Evolutionary conservation across 2,113 vertebrate species (phyloP).

Genomic region (Pangasianodon hypophthalmus): DNA sequence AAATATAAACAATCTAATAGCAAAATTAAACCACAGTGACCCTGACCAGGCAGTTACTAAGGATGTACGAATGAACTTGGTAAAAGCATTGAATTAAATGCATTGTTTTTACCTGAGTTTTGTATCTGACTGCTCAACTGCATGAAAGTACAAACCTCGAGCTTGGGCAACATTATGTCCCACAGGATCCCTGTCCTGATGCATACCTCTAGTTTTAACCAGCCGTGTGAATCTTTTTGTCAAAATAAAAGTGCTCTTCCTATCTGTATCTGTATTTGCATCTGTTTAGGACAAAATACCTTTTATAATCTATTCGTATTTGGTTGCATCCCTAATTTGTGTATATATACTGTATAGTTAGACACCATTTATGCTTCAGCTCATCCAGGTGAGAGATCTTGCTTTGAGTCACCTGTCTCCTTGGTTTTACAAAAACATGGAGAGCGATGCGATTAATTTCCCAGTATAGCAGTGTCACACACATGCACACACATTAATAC

Average conservation of each 20-base stretch:
- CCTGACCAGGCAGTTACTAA: background rate
- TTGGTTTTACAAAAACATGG: background rate
- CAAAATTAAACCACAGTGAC: background rate
- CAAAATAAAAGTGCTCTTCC: no score
- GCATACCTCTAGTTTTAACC: no score
- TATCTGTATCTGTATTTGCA: background rate
- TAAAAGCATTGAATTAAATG: no score
- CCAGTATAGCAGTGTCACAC: background rate
- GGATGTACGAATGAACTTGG: background rate
- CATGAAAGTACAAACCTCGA: no score
- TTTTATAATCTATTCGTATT: background rate
- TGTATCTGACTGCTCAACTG: background rate
- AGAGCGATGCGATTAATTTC: constrained; percentile 2
- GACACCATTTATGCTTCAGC: background rate
- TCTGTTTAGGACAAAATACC: background rate
- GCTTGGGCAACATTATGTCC: no score
- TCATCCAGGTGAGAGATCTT: background rate
- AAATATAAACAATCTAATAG: no score
- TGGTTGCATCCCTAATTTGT: background rate
- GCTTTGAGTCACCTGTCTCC: background rate
- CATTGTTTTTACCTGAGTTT: background rate
- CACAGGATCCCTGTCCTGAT: no score
- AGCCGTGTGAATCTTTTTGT: no score
- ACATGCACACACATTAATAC: constrained; percentile 20
- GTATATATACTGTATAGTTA: background rate